Evolutionary conservation across 2,113 vertebrate genomes (phyloP).

Genomic region (cat (Felis catus)): DNA sequence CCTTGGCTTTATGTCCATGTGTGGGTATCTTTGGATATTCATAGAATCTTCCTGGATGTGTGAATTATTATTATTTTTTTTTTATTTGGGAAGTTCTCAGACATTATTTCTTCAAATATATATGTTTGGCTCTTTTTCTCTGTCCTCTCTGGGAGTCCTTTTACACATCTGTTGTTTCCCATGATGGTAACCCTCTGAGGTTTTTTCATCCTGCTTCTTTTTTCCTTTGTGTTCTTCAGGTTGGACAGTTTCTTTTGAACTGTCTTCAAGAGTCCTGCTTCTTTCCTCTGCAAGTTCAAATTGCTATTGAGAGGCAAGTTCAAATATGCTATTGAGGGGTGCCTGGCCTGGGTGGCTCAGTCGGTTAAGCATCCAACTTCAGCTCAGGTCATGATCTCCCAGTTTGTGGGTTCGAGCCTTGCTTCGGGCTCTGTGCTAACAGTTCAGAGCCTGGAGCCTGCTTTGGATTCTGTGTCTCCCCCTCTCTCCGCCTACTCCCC

Average conservation of each 20-base stretch:
- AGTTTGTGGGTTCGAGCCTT: too few relatives aligned
- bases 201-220: background rate
- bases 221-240: background rate
- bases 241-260: background rate
- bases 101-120: background rate
- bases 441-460: too few relatives aligned
- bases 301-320: background rate
- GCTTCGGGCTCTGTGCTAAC: too few relatives aligned
- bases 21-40: background rate
- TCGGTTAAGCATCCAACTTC: too few relatives aligned
- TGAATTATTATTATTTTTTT: background rate
- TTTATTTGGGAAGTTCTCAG: background rate
- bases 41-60: background rate
- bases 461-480: too few relatives aligned
- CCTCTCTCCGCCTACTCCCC: too few relatives aligned
- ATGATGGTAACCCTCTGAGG: background rate
- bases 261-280: background rate
- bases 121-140: background rate
- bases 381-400: too few relatives aligned
- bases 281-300: slow-evolving; percentile 6
- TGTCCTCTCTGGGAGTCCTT: background rate
- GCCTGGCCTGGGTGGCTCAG: too few relatives aligned
- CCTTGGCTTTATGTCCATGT: background rate
- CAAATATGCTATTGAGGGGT: background rate
- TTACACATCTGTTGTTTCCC: background rate